Base-by-base conservation (phyloP, 2,888 invertebrate species). In the Drosophila longiperda region DNA sequence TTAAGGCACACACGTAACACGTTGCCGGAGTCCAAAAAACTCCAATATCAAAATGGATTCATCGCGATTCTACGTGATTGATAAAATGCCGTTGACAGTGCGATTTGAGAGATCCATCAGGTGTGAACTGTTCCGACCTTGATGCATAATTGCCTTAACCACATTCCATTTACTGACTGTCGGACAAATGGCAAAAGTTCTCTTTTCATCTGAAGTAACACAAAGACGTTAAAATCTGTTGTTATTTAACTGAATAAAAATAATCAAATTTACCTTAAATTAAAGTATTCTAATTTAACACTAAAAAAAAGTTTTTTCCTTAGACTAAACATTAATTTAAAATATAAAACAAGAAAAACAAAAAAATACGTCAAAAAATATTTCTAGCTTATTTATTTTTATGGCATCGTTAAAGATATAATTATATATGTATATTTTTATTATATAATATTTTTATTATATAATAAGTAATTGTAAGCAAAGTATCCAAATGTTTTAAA, bases 1-100 rank as follows among this genome's bases (percentile, higher is more conserved):
- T 40, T 38, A 34, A 34, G 52, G 40, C 33, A 52, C 33, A 61
- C 78, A 79, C 78, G 80, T 78, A 74, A 45, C 40, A n/a, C 38
- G 71, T 74, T 70, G 67, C 77, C 38, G 64, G 23, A 55, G 49
- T 58, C 57, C 26, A 33, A 61, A 36, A 57, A 45, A 42, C 26
- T 26, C 26, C 8, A 15, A 65, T 50, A 57, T 66, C 64, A 78
- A 78, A 68, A 78, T 78, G 73, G 73, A 29, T 29, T 29, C 29
- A 29, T 73, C 29, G 63, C 73, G 89, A 89, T 89, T 77, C 78
- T 80, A 89, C 89, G 89, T 90, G 89, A 78, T 84, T 89, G 88
- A 90, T 89, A 90, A 87, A 76, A 81, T 77, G 71, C 78, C 78
- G 59, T 42, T 66, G 34, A 36, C 58, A 70, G 11, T 34, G 57